These are phyloP conservation scores for Stichopus horrens DNA, from an alignment of 53 echinoderm and acorn worm genomes.

Conservation along the genomic window DNA sequence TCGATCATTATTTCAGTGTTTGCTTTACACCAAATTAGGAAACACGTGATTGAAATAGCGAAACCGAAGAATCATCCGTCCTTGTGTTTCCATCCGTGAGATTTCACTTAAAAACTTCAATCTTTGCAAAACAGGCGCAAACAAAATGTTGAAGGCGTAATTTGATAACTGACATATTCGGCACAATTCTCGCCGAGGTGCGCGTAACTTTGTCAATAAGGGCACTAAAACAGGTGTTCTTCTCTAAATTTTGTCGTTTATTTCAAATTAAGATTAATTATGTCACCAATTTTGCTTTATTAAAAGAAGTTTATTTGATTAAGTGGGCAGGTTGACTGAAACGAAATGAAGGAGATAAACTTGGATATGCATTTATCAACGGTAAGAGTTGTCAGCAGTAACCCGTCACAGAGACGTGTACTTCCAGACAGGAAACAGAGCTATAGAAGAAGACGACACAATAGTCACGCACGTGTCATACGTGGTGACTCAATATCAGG, in stretches of 20 bases:
- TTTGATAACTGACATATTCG: not conserved
- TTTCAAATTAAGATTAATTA: slow-evolving; percentile 28
- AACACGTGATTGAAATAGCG: not conserved
- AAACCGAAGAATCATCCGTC: not conserved
- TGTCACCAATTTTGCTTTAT: slow-evolving; percentile 21
- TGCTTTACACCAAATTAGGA: not conserved
- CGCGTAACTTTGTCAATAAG: not conserved
- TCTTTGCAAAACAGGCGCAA: not conserved
- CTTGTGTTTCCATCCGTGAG: not conserved
- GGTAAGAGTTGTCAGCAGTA: not conserved
- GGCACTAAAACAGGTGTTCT: slow-evolving; percentile 9
- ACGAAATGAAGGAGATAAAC: not conserved
- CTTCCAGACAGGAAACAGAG: not conserved
- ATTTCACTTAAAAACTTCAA: slow-evolving; percentile 6
- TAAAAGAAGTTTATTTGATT: slow-evolving; percentile 21
- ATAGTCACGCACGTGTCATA: not conserved
- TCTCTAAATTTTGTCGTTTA: slow-evolving; percentile 20
- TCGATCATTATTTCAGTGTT: not conserved
- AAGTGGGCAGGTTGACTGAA: not conserved
- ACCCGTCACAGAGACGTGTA: not conserved
- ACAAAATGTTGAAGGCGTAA: not conserved
- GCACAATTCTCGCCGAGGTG: not conserved
- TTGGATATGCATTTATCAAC: not conserved
- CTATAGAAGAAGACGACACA: not conserved
- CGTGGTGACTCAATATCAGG: not conserved